phyloP scores from a whole-genome alignment of 2,888 invertebrate species.

The Aplocera efformata region DNA sequence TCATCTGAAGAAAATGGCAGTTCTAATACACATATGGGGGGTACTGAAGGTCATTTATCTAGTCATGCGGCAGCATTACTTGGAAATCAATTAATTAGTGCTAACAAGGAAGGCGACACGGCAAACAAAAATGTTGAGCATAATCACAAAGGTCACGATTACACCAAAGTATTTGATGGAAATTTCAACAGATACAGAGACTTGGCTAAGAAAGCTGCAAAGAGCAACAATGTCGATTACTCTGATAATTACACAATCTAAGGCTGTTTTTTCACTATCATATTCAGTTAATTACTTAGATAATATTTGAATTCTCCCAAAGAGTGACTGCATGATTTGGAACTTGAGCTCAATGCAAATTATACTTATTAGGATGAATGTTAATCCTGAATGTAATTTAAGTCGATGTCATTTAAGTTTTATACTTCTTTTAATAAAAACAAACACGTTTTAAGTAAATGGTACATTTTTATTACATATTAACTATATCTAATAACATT shows the following conservation, averaged over 20 bases:
- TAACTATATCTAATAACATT: too few species aligned
- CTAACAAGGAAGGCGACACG: constrained; percentile 35
- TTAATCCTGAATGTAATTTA: too few species aligned
- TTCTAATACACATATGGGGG: constrained; percentile 44
- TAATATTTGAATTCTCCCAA: too few species aligned
- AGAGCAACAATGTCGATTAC: constrained; percentile 49
- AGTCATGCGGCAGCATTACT: constrained; percentile 44
- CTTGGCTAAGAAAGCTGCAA: constrained; percentile 47
- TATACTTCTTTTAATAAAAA: constrained; percentile 6
- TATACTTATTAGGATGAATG: too few species aligned
- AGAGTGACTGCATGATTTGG: too few species aligned
- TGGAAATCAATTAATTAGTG: constrained; percentile 38
- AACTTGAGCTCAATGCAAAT: too few species aligned
- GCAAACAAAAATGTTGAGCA: constrained; percentile 37
- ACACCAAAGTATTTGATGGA: constrained; percentile 32
- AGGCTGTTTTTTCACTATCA: too few species aligned
- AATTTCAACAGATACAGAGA: constrained; percentile 47
- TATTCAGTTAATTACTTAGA: too few species aligned
- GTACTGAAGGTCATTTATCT: constrained; percentile 45
- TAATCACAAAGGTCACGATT: constrained; percentile 36
- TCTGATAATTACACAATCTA: constrained; percentile 26
- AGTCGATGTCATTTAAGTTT: neutral
- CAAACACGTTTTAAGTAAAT: neutral
- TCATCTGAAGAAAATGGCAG: constrained; percentile 47
- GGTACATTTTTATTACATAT: constrained; percentile 2